A percentile compares a stretch with the other conserved stretches of the same genome.
Evolutionary conservation across 2,888 invertebrate species (phyloP).

Genomic region (Alitta virens): DNA sequence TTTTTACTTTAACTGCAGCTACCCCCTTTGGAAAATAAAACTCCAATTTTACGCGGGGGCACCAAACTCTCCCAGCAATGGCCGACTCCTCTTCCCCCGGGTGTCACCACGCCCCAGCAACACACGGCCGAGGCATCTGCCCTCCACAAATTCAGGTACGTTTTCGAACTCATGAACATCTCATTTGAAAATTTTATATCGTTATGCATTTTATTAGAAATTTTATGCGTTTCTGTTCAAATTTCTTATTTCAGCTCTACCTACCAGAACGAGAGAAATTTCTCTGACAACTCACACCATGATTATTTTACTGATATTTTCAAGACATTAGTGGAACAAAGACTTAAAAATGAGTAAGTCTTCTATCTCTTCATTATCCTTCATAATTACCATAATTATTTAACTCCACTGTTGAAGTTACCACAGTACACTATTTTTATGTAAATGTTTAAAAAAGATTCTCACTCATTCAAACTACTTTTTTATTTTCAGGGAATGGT

Average conservation of each 20-base stretch:
- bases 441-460: not conserved
- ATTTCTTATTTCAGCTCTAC: constrained; percentile 36
- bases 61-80: constrained; percentile 24
- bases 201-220: too few species aligned
- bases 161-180: too few species aligned
- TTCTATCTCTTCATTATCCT: not conserved
- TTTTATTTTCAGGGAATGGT: constrained; percentile 46
- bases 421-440: not conserved
- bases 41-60: not conserved
- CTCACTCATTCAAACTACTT: too few species aligned
- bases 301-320: constrained; percentile 42
- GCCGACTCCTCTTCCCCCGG: constrained; percentile 34
- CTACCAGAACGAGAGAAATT: constrained; percentile 47
- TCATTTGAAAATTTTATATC: too few species aligned
- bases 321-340: constrained; percentile 42
- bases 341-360: constrained; percentile 46
- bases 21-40: not conserved
- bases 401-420: too few species aligned
- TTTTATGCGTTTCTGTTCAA: too few species aligned
- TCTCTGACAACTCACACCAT: constrained; percentile 37
- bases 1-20: not conserved
- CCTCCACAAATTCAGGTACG: constrained; percentile 47
- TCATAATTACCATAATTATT: not conserved
- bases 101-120: constrained; percentile 32
- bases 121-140: constrained; percentile 39